Base-by-base conservation (phyloP, 2,888 invertebrate genomes). In the Leptura quadrifasciata region DNA sequence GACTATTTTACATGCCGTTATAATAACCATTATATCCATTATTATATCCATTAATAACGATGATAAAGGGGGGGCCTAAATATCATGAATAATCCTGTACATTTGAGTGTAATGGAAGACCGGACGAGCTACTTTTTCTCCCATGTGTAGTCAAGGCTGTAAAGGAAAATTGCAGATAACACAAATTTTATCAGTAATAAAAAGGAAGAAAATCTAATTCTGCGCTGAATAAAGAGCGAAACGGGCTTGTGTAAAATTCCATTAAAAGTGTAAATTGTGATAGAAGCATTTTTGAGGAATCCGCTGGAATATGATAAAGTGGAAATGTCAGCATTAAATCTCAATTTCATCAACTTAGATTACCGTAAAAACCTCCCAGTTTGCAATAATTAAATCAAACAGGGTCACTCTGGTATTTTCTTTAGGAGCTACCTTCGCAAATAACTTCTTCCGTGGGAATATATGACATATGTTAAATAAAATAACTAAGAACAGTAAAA, bases 181-280 rank as follows among this genome's bases (percentile, higher is more conserved):
- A 24, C 35, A 31, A 63, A n/a, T 35, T 63, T 63, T 63, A 63
- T 63, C 63, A 63, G 35, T 39, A 63, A 63, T 63, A 63, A 63
- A 63, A 63, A 63, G 63, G 39, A 31, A 63, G 18, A 31, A 63
- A 63, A 63, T 63, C 63, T 63, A 63, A 63, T 63, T 63, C 31
- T 31, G 63, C 9, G 27, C 17, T 31, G 39, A 35, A 63, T 63
- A 63, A 63, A 39, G 63, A 35, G 17, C n/a, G 27, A 10, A 39
- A 31, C 31, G 39, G n/a, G 63, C 63, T 24, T 63, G 27, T 27
- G 35, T 27, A 27, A 63, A 63, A 63, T 63, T 63, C 63, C 63
- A 63, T 63, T 63, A 63, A 63, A 63, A 39, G 39, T 31, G 39
- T 18, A 63, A 63, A 63, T 63, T 35, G 63, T 35, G 63, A 63